phyloP scores from a whole-genome alignment of 2,888 invertebrate species.

The Dryococelus australis region DNA sequence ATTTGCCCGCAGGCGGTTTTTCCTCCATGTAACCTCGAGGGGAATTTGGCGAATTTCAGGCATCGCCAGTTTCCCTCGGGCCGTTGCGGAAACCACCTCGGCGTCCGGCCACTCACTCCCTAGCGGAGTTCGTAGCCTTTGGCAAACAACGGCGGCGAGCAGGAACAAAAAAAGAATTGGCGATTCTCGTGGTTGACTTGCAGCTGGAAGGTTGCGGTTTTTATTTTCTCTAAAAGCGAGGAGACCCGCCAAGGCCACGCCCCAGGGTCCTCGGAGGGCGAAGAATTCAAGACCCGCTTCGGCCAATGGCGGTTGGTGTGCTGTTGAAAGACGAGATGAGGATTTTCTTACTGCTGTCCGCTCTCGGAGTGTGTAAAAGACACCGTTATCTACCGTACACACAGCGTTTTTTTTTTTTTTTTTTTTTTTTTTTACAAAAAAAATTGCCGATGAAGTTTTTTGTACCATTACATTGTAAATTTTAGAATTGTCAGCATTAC shows the following conservation, averaged over 20 bases:
- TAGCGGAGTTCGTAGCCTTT: not conserved
- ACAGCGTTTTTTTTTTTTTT: too few relatives aligned
- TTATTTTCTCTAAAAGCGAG: not conserved
- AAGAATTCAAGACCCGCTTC: too few relatives aligned
- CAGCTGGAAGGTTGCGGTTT: conserved; percentile 9
- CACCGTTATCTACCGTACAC: too few relatives aligned
- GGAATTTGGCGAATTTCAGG: not conserved
- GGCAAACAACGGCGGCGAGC: not conserved
- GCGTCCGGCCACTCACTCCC: not conserved
- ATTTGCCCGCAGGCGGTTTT: too few relatives aligned
- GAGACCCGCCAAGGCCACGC: not conserved
- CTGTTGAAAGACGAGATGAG: too few relatives aligned
- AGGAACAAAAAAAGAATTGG: not conserved
- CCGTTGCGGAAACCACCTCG: not conserved
- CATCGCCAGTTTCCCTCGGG: not conserved
- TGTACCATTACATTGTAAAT: too few relatives aligned
- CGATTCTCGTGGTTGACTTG: conserved; percentile 5
- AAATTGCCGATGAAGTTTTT: too few relatives aligned
- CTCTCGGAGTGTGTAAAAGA: too few relatives aligned
- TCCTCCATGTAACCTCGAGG: not conserved
- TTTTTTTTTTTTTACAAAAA: too few relatives aligned
- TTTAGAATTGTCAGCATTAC: too few relatives aligned
- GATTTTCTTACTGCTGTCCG: too few relatives aligned
- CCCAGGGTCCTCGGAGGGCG: not conserved
- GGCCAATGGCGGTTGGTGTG: too few relatives aligned